These are phyloP conservation scores for Chaetops frenatus DNA, from an alignment of 2,113 vertebrate species.

Conservation along the genomic window DNA sequence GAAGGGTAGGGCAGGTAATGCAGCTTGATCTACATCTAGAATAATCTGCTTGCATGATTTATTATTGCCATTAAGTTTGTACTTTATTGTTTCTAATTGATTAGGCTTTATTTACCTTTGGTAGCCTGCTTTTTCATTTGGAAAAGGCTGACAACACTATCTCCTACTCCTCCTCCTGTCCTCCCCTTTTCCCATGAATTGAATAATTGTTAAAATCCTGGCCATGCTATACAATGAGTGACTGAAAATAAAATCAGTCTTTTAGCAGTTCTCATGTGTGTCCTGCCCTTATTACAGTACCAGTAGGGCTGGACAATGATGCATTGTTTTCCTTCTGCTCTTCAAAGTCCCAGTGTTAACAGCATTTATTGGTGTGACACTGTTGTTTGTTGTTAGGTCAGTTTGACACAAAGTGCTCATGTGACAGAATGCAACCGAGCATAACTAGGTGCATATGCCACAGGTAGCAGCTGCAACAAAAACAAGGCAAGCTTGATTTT, in stretches of 20 bases:
- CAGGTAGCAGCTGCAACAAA: slow-evolving; percentile 1
- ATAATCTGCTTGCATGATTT: neutral
- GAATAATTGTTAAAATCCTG: neutral
- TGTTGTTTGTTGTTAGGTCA: slow-evolving; percentile 39
- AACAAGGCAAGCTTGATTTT: slow-evolving; percentile 1
- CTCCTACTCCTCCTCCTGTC: neutral
- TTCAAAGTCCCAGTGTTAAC: neutral
- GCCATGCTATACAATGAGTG: neutral
- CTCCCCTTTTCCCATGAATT: neutral
- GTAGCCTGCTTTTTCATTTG: neutral
- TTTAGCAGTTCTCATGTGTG: neutral
- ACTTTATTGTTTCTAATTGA: neutral
- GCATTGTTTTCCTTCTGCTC: neutral
- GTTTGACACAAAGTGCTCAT: slow-evolving; percentile 14
- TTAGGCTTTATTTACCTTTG: neutral
- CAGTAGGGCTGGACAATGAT: neutral
- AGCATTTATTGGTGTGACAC: neutral
- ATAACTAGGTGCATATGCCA: neutral
- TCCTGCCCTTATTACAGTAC: neutral
- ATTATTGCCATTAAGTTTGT: neutral
- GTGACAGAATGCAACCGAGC: neutral
- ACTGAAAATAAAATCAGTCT: neutral
- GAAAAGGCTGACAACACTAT: neutral
- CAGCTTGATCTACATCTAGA: neutral
- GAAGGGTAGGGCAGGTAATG: neutral